Evolutionary conservation across 1,140 invertebrate genomes (phyloP).

Genomic region (Drosophila arawakana): DNA sequence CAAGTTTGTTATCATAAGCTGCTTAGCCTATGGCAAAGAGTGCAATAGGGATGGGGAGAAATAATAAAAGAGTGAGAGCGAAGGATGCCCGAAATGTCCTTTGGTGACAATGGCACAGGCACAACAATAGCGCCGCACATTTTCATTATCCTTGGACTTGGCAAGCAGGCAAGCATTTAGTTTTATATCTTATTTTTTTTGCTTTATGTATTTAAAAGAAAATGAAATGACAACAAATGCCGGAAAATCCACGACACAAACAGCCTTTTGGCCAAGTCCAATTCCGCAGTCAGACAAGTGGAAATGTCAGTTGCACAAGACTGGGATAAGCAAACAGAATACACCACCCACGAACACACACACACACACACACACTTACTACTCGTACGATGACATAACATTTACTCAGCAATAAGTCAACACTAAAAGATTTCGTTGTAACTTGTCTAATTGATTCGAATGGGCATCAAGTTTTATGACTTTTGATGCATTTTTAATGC

Average conservation of each 20-base stretch:
- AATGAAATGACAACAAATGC: constrained; percentile 47
- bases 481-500: constrained; percentile 63
- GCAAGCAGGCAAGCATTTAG: constrained; percentile 60
- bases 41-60: background rate
- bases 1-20: constrained; percentile 6
- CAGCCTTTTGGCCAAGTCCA: constrained; percentile 1
- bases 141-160: constrained; percentile 78
- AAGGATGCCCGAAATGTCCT: constrained; percentile 53
- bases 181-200: background rate
- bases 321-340: constrained; percentile 23
- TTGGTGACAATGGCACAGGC: constrained; percentile 23
- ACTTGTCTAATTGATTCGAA: constrained; percentile 51
- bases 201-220: constrained; percentile 64
- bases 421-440: constrained; percentile 29
- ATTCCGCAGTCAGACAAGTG: constrained; percentile 33
- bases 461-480: constrained; percentile 39
- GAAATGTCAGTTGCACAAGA: constrained; percentile 33
- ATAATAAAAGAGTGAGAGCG: constrained; percentile 3
- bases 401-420: constrained; percentile 48
- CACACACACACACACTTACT: background rate
- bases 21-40: constrained; percentile 2
- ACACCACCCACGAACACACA: constrained; percentile 24
- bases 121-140: constrained; percentile 56
- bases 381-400: constrained; percentile 54
- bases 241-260: constrained; percentile 33